A percentile compares a stretch with the other conserved stretches of the same genome.
Conservation (phyloP, 2,888 invertebrate species). For the Drosophila affinis region DNA sequence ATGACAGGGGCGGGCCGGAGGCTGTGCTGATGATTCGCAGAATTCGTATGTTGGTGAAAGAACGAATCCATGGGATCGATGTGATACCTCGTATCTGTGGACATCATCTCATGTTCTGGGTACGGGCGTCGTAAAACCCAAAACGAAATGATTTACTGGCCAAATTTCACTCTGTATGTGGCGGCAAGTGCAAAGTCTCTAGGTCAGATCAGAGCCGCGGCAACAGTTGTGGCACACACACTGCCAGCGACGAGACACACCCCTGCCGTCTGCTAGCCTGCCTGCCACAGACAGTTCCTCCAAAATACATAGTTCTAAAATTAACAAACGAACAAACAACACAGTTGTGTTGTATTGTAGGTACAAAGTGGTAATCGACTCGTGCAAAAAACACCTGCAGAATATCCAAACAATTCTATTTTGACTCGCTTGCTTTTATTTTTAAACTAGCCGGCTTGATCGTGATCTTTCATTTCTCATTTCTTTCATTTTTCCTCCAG, state of each 20-base stretch:
- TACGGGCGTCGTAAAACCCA: constrained; percentile 61
- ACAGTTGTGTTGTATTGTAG: constrained; percentile 33
- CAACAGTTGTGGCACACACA: constrained; percentile 22
- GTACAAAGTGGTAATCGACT: constrained; percentile 50
- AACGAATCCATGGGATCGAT: background rate
- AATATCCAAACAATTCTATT: constrained; percentile 64
- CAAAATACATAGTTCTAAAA: constrained; percentile 24
- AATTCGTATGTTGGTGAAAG: constrained; percentile 32
- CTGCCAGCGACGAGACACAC: constrained; percentile 3
- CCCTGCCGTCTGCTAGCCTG: background rate
- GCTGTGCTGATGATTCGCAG: constrained; percentile 42
- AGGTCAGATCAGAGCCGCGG: constrained; percentile 46
- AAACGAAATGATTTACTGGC: constrained; percentile 65
- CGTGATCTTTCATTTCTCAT: constrained; percentile 45
- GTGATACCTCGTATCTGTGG: background rate
- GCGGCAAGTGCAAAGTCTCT: constrained; percentile 70
- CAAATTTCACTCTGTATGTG: constrained; percentile 44
- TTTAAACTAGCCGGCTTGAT: constrained; percentile 71
- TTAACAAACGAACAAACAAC: constrained; percentile 36
- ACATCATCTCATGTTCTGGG: constrained; percentile 37
- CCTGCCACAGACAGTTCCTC: constrained; percentile 9
- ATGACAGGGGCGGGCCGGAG: constrained; percentile 15
- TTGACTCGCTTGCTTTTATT: constrained; percentile 57
- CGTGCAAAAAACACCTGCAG: constrained; percentile 63
- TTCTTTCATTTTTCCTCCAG: constrained; percentile 53